These are phyloP conservation scores for Doris montereyensis DNA, from an alignment of 2,888 invertebrate species.

Conservation along the genomic window DNA sequence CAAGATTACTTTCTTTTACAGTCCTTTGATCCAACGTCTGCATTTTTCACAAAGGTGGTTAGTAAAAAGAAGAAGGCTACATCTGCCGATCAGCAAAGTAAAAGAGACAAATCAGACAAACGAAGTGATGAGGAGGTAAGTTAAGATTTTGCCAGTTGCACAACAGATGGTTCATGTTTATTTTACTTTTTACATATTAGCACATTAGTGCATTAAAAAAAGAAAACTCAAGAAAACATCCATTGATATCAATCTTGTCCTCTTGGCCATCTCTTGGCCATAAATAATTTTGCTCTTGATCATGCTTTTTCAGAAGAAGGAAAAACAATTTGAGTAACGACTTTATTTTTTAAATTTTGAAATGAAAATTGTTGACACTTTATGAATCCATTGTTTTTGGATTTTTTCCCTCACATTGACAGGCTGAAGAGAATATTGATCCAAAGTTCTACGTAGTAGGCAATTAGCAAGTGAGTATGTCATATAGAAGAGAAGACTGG, in stretches of 20 bases:
- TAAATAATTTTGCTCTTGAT: not conserved
- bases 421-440: conserved; percentile 64
- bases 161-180: not conserved
- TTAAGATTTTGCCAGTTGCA: not conserved
- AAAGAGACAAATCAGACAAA: conserved; percentile 45
- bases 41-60: conserved; percentile 70
- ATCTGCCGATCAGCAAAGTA: conserved; percentile 45
- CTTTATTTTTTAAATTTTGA: no score
- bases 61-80: conserved; percentile 69
- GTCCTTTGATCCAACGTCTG: conserved; percentile 69
- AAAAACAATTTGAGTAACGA: no score
- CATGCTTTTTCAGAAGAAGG: not conserved
- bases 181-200: not conserved
- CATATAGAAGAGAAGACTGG: no score
- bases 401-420: conserved; percentile 13
- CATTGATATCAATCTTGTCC: not conserved
- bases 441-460: conserved; percentile 69
- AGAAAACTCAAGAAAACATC: no score
- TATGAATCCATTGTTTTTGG: not conserved
- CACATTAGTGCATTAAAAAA: no score
- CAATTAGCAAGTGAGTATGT: conserved; percentile 70
- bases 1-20: no score
- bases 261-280: not conserved
- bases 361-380: no score
- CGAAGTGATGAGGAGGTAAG: conserved; percentile 59